Evolutionary conservation across 2,797 vertebrate species (phyloP).

Genomic region (Melanotaenia boesemani): DNA sequence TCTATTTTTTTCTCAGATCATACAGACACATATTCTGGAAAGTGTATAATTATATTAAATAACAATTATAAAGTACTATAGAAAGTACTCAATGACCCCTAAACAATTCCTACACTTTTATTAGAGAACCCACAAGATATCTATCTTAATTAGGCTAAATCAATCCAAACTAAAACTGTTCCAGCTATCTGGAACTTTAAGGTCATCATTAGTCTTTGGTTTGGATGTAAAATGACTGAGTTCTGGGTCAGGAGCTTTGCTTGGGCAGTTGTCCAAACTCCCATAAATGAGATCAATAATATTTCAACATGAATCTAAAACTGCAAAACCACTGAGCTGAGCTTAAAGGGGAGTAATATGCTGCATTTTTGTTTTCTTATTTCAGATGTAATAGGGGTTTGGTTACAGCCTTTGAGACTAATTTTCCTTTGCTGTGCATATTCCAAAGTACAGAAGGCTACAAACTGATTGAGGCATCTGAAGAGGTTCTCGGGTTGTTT

Average conservation of each 20-base stretch:
- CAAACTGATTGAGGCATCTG: neutral
- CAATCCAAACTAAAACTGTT: conserved; percentile 22
- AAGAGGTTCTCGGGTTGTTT: neutral
- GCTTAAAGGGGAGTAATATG: conserved; percentile 27
- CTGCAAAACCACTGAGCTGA: conserved; percentile 38
- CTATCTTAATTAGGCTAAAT: conserved; percentile 18
- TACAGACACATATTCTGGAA: too few relatives aligned
- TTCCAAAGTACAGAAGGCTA: neutral
- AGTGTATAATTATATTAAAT: too few relatives aligned
- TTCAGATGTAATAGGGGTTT: too few relatives aligned
- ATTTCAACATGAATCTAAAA: conserved; percentile 55
- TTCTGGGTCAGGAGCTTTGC: conserved; percentile 28
- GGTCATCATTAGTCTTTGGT: conserved; percentile 32
- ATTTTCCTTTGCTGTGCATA: neutral
- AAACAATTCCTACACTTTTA: too few relatives aligned
- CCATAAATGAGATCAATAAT: conserved; percentile 55
- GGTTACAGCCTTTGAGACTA: conserved; percentile 30
- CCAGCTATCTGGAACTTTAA: conserved; percentile 18
- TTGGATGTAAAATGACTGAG: conserved; percentile 41
- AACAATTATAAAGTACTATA: too few relatives aligned
- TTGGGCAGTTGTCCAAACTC: conserved; percentile 49
- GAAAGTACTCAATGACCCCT: too few relatives aligned
- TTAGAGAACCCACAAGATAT: neutral
- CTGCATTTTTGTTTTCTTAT: conserved; percentile 6
- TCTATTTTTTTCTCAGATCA: too few relatives aligned